Conservation (phyloP, 2,888 invertebrate species). For the Gnatocerus cornutus region DNA sequence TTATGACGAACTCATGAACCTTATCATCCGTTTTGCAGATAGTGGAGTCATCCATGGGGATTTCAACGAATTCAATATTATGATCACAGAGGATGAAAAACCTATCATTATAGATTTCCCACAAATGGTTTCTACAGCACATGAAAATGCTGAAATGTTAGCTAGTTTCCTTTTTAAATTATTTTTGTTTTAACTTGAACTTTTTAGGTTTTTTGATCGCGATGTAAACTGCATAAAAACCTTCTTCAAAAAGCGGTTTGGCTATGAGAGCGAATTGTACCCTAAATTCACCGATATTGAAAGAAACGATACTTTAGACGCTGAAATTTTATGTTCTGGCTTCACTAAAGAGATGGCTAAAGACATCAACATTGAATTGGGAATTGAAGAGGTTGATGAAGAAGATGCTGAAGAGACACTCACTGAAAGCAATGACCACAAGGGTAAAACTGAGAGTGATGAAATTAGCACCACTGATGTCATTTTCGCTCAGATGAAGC, state of each 20-base stretch:
- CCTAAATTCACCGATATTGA: constrained; percentile 86
- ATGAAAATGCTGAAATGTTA: constrained; percentile 90
- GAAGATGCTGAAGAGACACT: constrained; percentile 47
- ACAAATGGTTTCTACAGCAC: constrained; percentile 98
- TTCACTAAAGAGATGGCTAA: constrained; percentile 88
- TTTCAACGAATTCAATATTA: constrained; percentile 99
- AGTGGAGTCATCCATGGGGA: constrained; percentile 99
- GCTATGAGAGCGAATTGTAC: constrained; percentile 87
- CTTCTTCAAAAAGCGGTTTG: constrained; percentile 92
- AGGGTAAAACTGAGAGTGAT: constrained; percentile 11
- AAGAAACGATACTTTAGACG: constrained; percentile 87
- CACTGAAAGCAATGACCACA: neutral
- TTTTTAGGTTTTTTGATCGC: constrained; percentile 88
- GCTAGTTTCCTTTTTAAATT: neutral
- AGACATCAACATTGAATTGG: constrained; percentile 77
- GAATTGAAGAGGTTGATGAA: constrained; percentile 68
- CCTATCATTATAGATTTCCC: constrained; percentile 97
- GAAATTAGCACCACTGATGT: constrained; percentile 8
- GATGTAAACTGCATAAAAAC: constrained; percentile 94
- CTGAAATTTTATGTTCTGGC: constrained; percentile 93
- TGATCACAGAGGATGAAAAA: constrained; percentile 86
- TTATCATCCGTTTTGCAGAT: constrained; percentile 92
- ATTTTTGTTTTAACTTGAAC: neutral
- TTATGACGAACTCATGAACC: constrained; percentile 95
- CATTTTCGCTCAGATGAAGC: constrained; percentile 26